These are phyloP conservation scores for Portunus trituberculatus DNA, from an alignment of 1,140 invertebrate genomes.

Conservation along the genomic window DNA sequence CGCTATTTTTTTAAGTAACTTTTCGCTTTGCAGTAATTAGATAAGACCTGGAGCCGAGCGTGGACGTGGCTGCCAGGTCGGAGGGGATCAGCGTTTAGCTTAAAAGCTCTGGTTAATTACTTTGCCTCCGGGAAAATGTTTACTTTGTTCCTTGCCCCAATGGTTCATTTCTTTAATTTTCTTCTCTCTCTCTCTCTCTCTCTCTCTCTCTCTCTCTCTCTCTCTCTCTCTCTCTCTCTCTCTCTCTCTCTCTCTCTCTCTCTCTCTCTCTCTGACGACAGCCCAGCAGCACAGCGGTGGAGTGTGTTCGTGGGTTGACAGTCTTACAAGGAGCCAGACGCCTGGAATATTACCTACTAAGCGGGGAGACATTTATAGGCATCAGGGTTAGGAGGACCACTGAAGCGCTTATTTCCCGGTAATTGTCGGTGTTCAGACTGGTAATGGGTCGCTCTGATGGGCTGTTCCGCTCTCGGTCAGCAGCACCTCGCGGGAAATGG, in stretches of 20 bases:
- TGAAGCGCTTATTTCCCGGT: neutral
- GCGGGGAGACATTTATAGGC: no score
- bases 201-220: neutral
- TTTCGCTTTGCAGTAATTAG: conserved; percentile 51
- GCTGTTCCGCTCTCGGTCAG: neutral
- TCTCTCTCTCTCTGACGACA: neutral
- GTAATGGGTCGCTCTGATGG: neutral
- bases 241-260: conserved; percentile 22
- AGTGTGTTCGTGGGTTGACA: no score
- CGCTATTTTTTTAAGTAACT: conserved; percentile 52
- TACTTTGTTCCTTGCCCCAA: conserved; percentile 11
- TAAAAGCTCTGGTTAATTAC: conserved; percentile 55
- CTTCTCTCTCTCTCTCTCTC: conserved; percentile 20
- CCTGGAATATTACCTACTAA: no score
- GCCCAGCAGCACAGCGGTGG: no score
- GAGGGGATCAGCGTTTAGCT: conserved; percentile 47
- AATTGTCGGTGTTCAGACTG: neutral
- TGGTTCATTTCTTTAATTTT: neutral
- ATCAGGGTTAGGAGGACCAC: no score
- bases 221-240: conserved; percentile 15
- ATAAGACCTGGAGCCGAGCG: conserved; percentile 7
- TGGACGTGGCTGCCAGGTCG: neutral
- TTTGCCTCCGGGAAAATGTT: neutral
- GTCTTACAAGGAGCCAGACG: no score
- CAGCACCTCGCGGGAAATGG: neutral